Evolutionary conservation across 2,797 vertebrate genomes (phyloP).

Genomic region (Phrynocephalus vlangalii): DNA sequence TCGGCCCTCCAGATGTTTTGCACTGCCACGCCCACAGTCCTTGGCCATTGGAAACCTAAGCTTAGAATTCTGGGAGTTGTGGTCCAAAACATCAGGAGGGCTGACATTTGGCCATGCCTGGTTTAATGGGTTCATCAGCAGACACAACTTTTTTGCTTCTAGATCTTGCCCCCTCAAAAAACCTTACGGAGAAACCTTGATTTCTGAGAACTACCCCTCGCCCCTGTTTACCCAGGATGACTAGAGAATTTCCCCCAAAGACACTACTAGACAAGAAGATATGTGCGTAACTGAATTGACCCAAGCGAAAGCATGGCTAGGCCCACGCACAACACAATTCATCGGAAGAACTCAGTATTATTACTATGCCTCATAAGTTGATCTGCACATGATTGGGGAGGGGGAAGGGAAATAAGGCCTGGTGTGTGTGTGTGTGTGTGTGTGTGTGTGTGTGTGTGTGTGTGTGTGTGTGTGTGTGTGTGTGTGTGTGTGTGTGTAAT

Average conservation of each 20-base stretch:
- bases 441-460: no score
- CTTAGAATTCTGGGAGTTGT: no score
- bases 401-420: no score
- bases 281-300: neutral
- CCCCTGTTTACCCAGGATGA: neutral
- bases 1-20: neutral
- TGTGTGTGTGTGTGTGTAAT: no score
- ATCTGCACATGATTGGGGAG: neutral
- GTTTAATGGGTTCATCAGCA: neutral
- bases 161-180: no score
- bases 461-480: no score
- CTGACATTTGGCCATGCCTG: no score
- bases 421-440: no score
- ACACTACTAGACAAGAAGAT: neutral
- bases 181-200: neutral
- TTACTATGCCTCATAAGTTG: neutral
- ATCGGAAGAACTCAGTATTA: neutral
- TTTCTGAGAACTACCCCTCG: neutral
- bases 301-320: neutral
- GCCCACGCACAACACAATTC: neutral
- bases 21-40: no score
- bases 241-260: neutral
- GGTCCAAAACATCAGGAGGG: no score
- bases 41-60: no score
- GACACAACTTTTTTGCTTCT: neutral